A percentile compares a stretch with the other conserved stretches of the same genome.
Conservation (phyloP, 2,888 invertebrate genomes). For the Zaprionus lineosus region DNA sequence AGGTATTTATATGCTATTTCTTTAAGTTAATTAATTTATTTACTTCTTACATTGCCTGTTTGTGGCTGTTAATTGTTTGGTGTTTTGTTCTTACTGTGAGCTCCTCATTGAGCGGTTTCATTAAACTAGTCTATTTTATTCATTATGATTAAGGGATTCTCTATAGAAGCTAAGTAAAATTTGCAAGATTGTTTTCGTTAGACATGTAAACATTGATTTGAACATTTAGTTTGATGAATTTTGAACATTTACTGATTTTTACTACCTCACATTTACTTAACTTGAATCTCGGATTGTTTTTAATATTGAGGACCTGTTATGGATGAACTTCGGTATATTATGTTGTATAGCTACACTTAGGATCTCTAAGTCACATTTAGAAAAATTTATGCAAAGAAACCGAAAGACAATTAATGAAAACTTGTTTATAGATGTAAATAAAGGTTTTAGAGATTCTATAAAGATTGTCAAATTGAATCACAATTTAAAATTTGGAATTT, state of each 20-base stretch:
- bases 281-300: not conserved
- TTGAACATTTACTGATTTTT: slow-evolving; percentile 43
- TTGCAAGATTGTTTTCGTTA: slow-evolving; percentile 65
- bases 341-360: slow-evolving; percentile 39
- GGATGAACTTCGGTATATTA: slow-evolving; percentile 55
- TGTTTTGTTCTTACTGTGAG: slow-evolving; percentile 79
- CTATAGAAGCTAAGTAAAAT: slow-evolving; percentile 43
- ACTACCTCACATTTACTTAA: slow-evolving; percentile 5
- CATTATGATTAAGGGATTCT: slow-evolving; percentile 11
- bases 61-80: slow-evolving; percentile 50
- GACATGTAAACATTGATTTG: slow-evolving; percentile 64
- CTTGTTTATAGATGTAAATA: slow-evolving; percentile 15
- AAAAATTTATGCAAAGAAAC: slow-evolving; percentile 72
- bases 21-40: slow-evolving; percentile 26
- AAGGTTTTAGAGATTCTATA: slow-evolving; percentile 55
- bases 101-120: slow-evolving; percentile 28
- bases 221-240: slow-evolving; percentile 45
- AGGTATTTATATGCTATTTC: slow-evolving; percentile 32
- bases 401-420: slow-evolving; percentile 10
- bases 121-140: slow-evolving; percentile 26
- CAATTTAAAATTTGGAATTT: slow-evolving; percentile 76
- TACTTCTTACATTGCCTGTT: slow-evolving; percentile 23
- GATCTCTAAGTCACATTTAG: slow-evolving; percentile 23
- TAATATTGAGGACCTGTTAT: slow-evolving; percentile 12
- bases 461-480: slow-evolving; percentile 83